These are phyloP conservation scores for Aphaenogaster rudis DNA, from an alignment of 1,140 invertebrate species.

Conservation along the genomic window DNA sequence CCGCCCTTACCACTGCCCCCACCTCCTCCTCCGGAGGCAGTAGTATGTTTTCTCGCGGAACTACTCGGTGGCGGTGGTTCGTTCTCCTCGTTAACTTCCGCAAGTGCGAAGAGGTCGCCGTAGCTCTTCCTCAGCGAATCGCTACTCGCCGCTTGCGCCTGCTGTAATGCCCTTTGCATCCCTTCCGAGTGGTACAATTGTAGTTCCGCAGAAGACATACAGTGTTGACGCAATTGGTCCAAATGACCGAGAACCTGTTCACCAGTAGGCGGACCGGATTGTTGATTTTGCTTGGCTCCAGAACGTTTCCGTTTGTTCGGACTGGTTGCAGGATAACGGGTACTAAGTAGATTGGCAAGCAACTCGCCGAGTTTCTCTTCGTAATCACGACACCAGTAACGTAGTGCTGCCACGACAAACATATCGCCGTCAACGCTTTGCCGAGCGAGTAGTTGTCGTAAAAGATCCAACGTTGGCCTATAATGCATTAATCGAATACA, in stretches of 20 bases:
- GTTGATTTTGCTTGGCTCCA: constrained; percentile 88
- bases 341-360: constrained; percentile 92
- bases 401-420: constrained; percentile 95
- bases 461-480: constrained; percentile 94
- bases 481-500: constrained; percentile 67
- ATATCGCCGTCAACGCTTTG: constrained; percentile 91
- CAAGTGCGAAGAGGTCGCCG: constrained; percentile 95
- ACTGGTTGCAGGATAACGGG: constrained; percentile 93
- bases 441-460: constrained; percentile 94
- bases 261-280: constrained; percentile 89
- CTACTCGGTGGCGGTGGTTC: constrained; percentile 86
- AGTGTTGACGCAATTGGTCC: constrained; percentile 94
- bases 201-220: constrained; percentile 88
- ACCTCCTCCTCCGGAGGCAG: constrained; percentile 80
- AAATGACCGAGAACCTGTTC: constrained; percentile 96
- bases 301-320: constrained; percentile 96
- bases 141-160: constrained; percentile 92
- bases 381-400: constrained; percentile 97
- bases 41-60: constrained; percentile 87
- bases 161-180: constrained; percentile 95
- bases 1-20: constrained; percentile 85
- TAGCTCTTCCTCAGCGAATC: constrained; percentile 96
- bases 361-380: constrained; percentile 96
- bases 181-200: constrained; percentile 93
- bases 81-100: constrained; percentile 94